Evolutionary conservation across 2,797 vertebrate species (phyloP), one percentile per base, ranked within the genome.

Genomic region (Aselliscus stoliczkanus): DNA sequence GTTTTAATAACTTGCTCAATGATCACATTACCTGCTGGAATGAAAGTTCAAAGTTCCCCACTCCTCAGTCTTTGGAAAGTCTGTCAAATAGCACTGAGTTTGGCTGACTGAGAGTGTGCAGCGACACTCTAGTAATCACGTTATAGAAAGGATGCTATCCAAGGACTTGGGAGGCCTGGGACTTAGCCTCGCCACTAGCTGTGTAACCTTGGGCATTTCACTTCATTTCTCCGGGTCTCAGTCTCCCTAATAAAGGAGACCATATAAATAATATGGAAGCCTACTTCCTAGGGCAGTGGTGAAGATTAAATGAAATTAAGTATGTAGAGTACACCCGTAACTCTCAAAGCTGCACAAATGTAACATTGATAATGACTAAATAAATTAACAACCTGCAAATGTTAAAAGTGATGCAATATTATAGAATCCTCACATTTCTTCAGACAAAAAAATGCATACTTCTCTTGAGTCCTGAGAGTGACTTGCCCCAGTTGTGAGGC

Each of bases 51-150:
- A 95, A 84, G 73, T n/a, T 67, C 7, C 42, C 62, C 64, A 82
- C 37, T 81, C 39, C 56, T 93, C 31, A 69, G 76, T 91, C 60
- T 96, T 93, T 89, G 54, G 90, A 93, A 96, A 88, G 93, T 27
- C 77, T 86, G 50, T 79, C 65, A 84, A 88, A 65, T 76, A 73
- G 7, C 27, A 82, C 17, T 58, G 65, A 86, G n/a, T 86, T 29
- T 70, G 65, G 54, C 27, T 76, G 86, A 96, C 58, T 60, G 76
- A 95, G 52, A 88, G 14, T 64, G 56, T 67, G 34, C 50, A 73
- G 90, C 37, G 79, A 92, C 93, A 94, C 34, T 64, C 67, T 10
- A 75, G 50, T 31, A 21, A 39, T 54, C 34, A 37, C 0, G n/a
- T 37, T 47, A 56, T 2, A 88, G 79, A 84, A 95, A 92, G 73